Conservation (phyloP, 2,113 vertebrate species). For the Myiagra hebetior region DNA sequence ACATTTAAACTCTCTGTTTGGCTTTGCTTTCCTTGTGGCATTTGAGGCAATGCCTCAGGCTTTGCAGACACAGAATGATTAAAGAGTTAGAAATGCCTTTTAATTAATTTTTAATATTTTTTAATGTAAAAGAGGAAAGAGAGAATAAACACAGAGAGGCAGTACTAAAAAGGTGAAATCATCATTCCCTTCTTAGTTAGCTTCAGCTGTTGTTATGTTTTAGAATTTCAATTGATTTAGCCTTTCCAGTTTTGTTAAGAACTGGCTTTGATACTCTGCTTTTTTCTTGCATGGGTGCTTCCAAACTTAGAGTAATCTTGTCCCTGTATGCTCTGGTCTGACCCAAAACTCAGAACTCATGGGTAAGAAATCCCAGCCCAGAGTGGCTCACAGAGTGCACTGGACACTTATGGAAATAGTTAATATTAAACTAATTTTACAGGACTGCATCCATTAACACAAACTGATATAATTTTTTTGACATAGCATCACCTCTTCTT, state of each 20-base stretch:
- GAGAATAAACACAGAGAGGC: not conserved
- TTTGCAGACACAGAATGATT: not conserved
- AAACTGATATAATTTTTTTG: not conserved
- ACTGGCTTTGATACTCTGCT: not conserved
- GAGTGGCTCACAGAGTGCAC: not conserved
- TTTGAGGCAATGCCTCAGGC: not conserved
- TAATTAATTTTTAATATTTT: slow-evolving; percentile 3
- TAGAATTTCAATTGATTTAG: not conserved
- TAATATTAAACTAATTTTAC: not conserved
- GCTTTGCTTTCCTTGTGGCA: not conserved
- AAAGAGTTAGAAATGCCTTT: slow-evolving; percentile 23
- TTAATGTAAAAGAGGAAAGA: not conserved
- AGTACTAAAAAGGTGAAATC: not conserved
- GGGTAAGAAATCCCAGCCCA: not conserved
- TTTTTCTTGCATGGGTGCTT: not conserved
- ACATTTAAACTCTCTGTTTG: not conserved
- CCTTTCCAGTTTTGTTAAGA: not conserved
- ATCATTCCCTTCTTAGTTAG: not conserved
- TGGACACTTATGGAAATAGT: not conserved
- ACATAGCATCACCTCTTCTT: not conserved
- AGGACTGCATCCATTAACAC: not conserved
- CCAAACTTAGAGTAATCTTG: not conserved
- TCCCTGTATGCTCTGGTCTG: not conserved
- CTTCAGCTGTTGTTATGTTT: not conserved
- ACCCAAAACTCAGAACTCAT: not conserved